Evolutionary conservation across 2,888 invertebrate species (phyloP), one percentile per base, ranked within the genome.

Genomic region (Hipparchia semele): DNA sequence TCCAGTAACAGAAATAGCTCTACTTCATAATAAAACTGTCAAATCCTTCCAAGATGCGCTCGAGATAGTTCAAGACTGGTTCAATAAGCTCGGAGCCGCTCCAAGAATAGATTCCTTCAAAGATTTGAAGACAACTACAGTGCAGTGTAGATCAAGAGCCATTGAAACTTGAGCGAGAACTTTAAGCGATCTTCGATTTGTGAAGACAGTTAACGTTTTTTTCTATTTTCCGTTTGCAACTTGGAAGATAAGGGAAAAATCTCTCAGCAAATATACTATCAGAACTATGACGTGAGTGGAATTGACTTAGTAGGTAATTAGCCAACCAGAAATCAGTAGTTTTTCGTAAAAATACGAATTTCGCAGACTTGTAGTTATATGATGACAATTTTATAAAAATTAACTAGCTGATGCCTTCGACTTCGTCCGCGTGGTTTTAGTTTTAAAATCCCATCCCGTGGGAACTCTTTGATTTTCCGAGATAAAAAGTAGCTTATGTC

Each of bases 21-120:
- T 13, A 62, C 46, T 67, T 56, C 46, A 67, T 67, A 67, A 67
- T 67, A 56, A 67, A 67, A 67, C 56, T 70, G 53, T 70, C 62
- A 62, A 62, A 45, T 62, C 60, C 60, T 68, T 60, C 58, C 45
- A 71, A 61, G 65, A 12, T 13, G 12, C 60, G 71, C 33, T 45
- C 49, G 66, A 71, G 66, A 71, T 54, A 49, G 66, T 53, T 60
- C 53, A 53, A 61, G 66, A 13, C 13, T 13, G 45, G 58, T 60
- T 23, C 51, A 54, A 53, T 64, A 51, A 53, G 66, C 64, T 51
- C 59, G 3, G 13, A 39, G 65, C 59, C 59, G 33, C 9, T 59
- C 65, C 65, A 10, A 59, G 65, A 71, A 66, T 71, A 71, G 71
- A 66, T 61, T 23, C 51, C 53, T 67, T 10, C 45, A 8, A 13